phyloP scores from a whole-genome alignment of 1,140 invertebrate species.

The Mesaphorura yosii region DNA sequence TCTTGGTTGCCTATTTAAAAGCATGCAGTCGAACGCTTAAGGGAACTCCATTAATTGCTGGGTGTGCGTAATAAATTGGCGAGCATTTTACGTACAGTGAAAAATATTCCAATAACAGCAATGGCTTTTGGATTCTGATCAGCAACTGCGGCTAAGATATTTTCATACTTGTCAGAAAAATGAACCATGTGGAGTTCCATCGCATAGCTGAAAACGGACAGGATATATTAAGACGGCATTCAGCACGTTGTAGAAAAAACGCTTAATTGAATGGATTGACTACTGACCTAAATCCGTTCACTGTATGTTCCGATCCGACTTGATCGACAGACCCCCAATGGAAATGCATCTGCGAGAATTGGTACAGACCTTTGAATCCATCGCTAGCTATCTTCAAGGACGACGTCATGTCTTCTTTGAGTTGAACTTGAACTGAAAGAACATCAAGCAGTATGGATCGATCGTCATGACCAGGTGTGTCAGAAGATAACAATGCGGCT shows the following conservation, averaged over 20 bases:
- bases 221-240: not conserved
- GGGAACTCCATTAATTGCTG: not conserved
- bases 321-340: conserved; percentile 43
- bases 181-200: conserved; percentile 42
- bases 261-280: conserved; percentile 19
- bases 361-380: conserved; percentile 36
- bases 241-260: not conserved
- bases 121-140: conserved; percentile 39
- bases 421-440: conserved; percentile 25
- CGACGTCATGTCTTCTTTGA: conserved; percentile 27
- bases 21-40: not conserved
- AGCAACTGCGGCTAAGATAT: conserved; percentile 35
- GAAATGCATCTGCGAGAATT: conserved; percentile 42
- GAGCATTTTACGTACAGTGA: no score
- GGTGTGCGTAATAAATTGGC: no score
- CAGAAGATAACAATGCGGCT: not conserved
- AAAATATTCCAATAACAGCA: conserved; percentile 42
- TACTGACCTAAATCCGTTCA: conserved; percentile 39
- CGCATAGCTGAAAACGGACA: conserved; percentile 14
- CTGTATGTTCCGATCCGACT: conserved; percentile 44
- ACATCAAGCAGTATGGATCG: not conserved
- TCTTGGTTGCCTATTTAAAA: conserved; percentile 19
- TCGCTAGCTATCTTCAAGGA: conserved; percentile 32
- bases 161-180: conserved; percentile 39
- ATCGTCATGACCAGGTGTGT: not conserved